phyloP scores from a whole-genome alignment of 2,113 vertebrate genomes.

The Phrynosoma blainvillii region DNA sequence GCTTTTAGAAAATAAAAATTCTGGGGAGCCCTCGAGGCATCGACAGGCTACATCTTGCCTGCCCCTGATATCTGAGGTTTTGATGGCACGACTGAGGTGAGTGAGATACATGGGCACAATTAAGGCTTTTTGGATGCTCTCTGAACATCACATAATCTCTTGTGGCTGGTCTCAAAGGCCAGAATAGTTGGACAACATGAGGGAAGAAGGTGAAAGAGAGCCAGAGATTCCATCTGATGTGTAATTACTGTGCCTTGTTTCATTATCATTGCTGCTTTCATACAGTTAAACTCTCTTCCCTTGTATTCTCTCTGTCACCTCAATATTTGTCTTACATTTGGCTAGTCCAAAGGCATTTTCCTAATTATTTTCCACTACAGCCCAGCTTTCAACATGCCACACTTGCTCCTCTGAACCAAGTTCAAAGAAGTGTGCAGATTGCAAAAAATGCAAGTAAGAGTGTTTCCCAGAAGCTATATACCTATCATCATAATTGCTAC shows the following conservation, averaged over 20 bases:
- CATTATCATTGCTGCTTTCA: background rate
- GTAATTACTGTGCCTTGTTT: background rate
- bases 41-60: no score
- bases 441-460: background rate
- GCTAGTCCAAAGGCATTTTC: background rate
- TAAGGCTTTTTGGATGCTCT: background rate
- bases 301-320: no score
- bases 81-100: background rate
- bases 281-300: background rate
- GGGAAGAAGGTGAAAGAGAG: background rate
- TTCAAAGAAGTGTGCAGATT: background rate
- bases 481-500: no score
- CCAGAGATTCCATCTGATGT: background rate
- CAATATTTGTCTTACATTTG: no score
- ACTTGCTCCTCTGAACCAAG: background rate
- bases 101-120: background rate
- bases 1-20: no score
- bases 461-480: background rate
- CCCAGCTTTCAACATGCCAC: background rate
- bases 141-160: background rate
- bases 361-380: background rate
- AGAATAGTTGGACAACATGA: background rate
- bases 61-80: no score
- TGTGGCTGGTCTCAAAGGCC: background rate
- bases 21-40: no score